Percentiles rank a stretch among this genome's conserved stretches.
Conservation (phyloP, 2,113 vertebrate species). For the Mixornis gularis region DNA sequence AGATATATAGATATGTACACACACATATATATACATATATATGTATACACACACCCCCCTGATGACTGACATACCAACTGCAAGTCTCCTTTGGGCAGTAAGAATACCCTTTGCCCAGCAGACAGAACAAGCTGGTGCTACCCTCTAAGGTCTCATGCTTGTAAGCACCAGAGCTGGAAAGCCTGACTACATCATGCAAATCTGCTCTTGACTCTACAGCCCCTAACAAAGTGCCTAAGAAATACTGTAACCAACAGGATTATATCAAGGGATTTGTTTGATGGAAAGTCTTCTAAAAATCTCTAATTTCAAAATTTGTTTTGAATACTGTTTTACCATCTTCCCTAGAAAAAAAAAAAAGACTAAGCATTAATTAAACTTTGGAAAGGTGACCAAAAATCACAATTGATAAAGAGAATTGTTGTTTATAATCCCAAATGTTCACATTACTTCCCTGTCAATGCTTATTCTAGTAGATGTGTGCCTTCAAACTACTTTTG, state of each 20-base stretch:
- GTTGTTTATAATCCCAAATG: background rate
- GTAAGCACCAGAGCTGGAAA: background rate
- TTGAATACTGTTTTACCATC: background rate
- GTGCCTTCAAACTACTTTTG: background rate
- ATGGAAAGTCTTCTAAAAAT: background rate
- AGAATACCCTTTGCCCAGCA: background rate
- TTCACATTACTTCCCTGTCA: background rate
- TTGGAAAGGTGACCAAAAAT: background rate
- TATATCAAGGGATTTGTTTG: background rate
- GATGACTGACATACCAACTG: background rate
- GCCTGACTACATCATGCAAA: background rate
- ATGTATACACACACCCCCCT: background rate
- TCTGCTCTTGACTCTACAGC: background rate
- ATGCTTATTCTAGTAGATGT: background rate
- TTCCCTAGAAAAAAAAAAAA: background rate
- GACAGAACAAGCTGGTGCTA: background rate
- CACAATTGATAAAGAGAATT: background rate
- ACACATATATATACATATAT: background rate
- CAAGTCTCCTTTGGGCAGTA: background rate
- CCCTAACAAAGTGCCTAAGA: background rate
- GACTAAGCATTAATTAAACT: background rate
- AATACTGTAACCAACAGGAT: background rate
- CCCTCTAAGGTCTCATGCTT: background rate
- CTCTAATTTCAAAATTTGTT: background rate
- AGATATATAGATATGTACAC: background rate